Percentiles rank a stretch among this genome's conserved stretches.
Evolutionary conservation across 2,888 invertebrate genomes (phyloP).

Genomic region (Andrena praecox): DNA sequence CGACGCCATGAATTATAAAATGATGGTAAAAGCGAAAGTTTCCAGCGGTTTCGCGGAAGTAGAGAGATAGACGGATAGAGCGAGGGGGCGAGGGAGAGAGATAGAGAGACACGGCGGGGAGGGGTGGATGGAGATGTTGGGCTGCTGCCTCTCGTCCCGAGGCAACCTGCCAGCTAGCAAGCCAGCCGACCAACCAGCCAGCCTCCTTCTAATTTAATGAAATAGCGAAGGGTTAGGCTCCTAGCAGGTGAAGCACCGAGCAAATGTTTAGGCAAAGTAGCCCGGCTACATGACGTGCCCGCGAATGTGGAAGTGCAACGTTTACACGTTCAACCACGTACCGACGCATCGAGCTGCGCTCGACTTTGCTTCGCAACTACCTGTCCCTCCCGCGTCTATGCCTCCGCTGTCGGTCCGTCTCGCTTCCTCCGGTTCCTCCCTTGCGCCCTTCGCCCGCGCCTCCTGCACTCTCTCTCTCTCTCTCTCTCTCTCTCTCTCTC

Average conservation of each 20-base stretch:
- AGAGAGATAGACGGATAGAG: slow-evolving; percentile 24
- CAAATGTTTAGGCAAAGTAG: slow-evolving; percentile 82
- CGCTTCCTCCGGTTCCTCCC: neutral
- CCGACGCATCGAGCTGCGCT: slow-evolving; percentile 23
- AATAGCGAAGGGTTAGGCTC: slow-evolving; percentile 82
- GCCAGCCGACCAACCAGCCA: slow-evolving; percentile 71
- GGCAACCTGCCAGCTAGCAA: slow-evolving; percentile 53
- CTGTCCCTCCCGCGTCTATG: slow-evolving; percentile 19
- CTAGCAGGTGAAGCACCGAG: slow-evolving; percentile 77
- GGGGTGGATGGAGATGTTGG: slow-evolving; percentile 10
- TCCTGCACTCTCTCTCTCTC: neutral
- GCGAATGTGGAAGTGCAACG: slow-evolving; percentile 64
- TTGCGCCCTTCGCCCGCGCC: neutral
- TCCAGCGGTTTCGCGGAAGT: slow-evolving; percentile 74
- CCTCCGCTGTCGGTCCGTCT: neutral
- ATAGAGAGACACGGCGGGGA: slow-evolving; percentile 8
- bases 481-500: slow-evolving; percentile 10
- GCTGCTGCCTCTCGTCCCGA: slow-evolving; percentile 30
- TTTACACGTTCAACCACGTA: slow-evolving; percentile 62
- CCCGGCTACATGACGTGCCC: slow-evolving; percentile 57
- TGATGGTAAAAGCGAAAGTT: slow-evolving; percentile 85
- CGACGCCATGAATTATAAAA: slow-evolving; percentile 85
- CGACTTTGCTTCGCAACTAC: slow-evolving; percentile 36
- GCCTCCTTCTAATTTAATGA: slow-evolving; percentile 82
- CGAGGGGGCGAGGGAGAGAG: slow-evolving; percentile 4